Percentiles rank a stretch among this genome's conserved stretches.
phyloP scores from a whole-genome alignment of 2,113 vertebrate genomes.

The Melanostigma gelatinosum region DNA sequence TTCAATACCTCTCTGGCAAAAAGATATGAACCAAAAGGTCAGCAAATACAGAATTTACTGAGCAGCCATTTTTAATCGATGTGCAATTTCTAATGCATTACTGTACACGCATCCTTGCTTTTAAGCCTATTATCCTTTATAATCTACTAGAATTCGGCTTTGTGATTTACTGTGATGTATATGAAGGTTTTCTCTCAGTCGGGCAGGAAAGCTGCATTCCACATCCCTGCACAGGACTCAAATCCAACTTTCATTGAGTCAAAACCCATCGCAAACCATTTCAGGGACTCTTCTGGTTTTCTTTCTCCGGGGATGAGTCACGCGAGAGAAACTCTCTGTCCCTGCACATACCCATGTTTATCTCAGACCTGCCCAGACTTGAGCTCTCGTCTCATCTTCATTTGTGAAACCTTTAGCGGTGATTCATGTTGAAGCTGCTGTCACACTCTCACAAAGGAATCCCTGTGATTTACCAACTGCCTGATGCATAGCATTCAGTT shows the following conservation, averaged over 20 bases:
- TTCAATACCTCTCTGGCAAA: background rate
- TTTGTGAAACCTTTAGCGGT: slow-evolving; percentile 5
- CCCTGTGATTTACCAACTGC: slow-evolving; percentile 14
- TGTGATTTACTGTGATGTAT: background rate
- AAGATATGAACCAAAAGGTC: background rate
- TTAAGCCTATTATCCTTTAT: background rate
- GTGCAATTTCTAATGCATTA: background rate
- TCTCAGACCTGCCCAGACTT: slow-evolving; percentile 60
- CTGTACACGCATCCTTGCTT: background rate
- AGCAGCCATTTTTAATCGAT: background rate
- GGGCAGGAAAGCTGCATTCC: background rate
- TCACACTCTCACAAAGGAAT: slow-evolving; percentile 30
- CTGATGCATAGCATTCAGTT: background rate
- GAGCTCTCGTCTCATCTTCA: slow-evolving; percentile 42
- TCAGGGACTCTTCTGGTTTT: slow-evolving; percentile 17
- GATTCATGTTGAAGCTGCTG: slow-evolving; percentile 21
- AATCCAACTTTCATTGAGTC: slow-evolving; percentile 13
- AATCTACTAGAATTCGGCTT: background rate
- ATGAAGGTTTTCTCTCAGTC: background rate
- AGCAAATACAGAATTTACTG: background rate
- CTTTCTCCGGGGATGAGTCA: slow-evolving; percentile 18
- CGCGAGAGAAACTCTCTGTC: slow-evolving; percentile 10
- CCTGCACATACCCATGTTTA: slow-evolving; percentile 31
- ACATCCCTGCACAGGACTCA: background rate
- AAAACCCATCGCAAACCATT: slow-evolving; percentile 4